Percentiles rank a stretch among this genome's conserved stretches.
Evolutionary conservation across 2,113 vertebrate genomes (phyloP).

Genomic region (Dissostichus mawsoni): DNA sequence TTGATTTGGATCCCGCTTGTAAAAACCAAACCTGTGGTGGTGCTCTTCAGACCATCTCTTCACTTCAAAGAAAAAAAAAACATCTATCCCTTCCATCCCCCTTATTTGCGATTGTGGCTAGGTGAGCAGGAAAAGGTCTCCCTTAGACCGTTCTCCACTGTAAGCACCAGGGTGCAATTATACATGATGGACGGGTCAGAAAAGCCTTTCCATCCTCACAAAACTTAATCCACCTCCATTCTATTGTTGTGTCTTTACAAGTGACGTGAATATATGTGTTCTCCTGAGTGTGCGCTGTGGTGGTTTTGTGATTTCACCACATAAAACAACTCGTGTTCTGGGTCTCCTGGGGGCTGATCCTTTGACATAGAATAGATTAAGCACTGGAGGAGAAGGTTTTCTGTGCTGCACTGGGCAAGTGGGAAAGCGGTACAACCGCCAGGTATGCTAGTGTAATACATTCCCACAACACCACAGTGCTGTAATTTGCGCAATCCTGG

Average conservation of each 20-base stretch:
- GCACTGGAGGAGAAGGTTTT: conserved; percentile 46
- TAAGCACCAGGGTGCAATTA: conserved; percentile 38
- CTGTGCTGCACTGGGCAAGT: conserved; percentile 37
- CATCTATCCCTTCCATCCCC: conserved; percentile 28
- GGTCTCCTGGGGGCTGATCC: conserved; percentile 63
- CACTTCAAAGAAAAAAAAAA: conserved; percentile 72
- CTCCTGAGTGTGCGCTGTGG: conserved; percentile 14
- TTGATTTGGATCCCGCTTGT: conserved; percentile 84
- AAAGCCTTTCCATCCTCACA: conserved; percentile 24
- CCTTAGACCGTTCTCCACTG: conserved; percentile 23
- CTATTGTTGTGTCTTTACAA: conserved; percentile 46
- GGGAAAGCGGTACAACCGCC: conserved; percentile 35
- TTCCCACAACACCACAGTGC: conserved; percentile 40
- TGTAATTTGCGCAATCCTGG: conserved; percentile 56
- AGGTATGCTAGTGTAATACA: conserved; percentile 52
- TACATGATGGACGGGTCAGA: conserved; percentile 40
- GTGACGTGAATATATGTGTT: conserved; percentile 13
- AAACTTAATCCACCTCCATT: conserved; percentile 37
- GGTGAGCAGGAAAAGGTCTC: conserved; percentile 40
- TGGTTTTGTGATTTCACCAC: conserved; percentile 56
- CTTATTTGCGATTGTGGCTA: conserved; percentile 28
- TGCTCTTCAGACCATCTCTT: conserved; percentile 79
- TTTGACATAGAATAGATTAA: conserved; percentile 74
- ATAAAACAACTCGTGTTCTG: conserved; percentile 63
- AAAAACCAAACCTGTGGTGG: conserved; percentile 79